These are phyloP conservation scores for Chironomus striatipennis DNA, from an alignment of 1,140 invertebrate species.

Conservation along the genomic window DNA sequence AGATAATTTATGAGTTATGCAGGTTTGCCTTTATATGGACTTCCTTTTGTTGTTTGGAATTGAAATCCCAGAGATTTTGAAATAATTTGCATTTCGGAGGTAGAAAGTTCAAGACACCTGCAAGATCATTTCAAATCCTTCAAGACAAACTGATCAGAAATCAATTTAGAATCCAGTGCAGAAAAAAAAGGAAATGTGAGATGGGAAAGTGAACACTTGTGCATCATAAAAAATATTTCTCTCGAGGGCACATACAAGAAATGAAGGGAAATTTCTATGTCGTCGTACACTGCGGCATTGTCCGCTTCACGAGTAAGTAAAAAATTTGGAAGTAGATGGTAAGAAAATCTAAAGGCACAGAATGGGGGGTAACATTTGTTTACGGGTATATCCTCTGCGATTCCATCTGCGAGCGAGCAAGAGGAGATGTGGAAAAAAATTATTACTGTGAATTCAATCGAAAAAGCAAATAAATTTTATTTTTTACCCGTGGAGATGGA, in stretches of 20 bases:
- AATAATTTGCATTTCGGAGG: no score
- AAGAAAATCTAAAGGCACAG: no score
- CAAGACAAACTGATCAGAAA: not conserved
- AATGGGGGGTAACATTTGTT: not conserved
- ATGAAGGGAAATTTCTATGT: not conserved
- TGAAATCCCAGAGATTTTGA: no score
- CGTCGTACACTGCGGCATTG: not conserved
- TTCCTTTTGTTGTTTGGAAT: no score
- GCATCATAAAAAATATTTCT: slow-evolving; percentile 15
- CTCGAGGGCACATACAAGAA: not conserved
- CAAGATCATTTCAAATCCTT: no score
- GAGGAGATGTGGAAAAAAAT: not conserved
- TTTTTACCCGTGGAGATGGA: no score
- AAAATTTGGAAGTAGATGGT: no score
- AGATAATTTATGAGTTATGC: no score
- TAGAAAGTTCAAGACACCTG: no score
- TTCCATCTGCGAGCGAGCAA: not conserved
- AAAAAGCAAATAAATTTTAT: not conserved
- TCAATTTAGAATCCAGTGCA: not conserved
- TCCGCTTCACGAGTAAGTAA: not conserved
- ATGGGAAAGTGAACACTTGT: slow-evolving; percentile 23
- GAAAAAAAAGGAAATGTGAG: not conserved
- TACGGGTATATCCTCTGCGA: not conserved
- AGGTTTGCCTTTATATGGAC: no score
- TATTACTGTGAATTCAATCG: not conserved